phyloP scores from a whole-genome alignment of 2,797 vertebrate species.

The Catamblyrhynchus diadema region DNA sequence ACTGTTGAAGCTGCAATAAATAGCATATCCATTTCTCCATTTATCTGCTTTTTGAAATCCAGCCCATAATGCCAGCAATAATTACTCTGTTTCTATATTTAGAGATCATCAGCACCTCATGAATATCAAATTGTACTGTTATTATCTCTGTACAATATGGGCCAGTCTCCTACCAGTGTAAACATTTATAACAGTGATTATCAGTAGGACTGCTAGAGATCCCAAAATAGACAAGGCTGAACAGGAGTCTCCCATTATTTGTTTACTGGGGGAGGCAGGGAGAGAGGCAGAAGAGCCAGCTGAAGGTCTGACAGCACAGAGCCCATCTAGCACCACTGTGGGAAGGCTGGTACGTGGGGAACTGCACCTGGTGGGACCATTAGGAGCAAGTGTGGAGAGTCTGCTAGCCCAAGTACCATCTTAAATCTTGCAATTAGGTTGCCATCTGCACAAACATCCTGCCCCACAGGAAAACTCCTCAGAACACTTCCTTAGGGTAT shows the following conservation, averaged over 20 bases:
- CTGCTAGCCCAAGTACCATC: neutral
- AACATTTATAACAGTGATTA: conserved; percentile 49
- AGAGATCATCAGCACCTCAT: conserved; percentile 62
- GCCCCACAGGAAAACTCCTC: neutral
- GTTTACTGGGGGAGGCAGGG: neutral
- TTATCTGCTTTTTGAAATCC: conserved; percentile 60
- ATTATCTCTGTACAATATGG: conserved; percentile 55
- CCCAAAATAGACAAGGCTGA: conserved; percentile 47
- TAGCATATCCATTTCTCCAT: conserved; percentile 54
- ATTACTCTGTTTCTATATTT: conserved; percentile 68
- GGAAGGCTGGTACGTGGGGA: neutral
- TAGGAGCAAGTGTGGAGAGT: neutral
- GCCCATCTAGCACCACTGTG: neutral
- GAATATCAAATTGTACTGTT: conserved; percentile 66
- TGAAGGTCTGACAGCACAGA: neutral
- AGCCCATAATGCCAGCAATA: conserved; percentile 55
- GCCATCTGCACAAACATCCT: neutral
- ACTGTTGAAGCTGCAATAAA: conserved; percentile 36
- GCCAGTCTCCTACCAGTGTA: conserved; percentile 43
- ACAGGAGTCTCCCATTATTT: conserved; percentile 14
- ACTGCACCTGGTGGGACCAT: neutral
- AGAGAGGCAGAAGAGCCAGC: neutral
- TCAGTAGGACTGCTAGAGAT: conserved; percentile 15
- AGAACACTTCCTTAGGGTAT: neutral
- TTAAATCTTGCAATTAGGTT: neutral